phyloP scores from a whole-genome alignment of 2,113 vertebrate genomes.

The Prunella himalayana region DNA sequence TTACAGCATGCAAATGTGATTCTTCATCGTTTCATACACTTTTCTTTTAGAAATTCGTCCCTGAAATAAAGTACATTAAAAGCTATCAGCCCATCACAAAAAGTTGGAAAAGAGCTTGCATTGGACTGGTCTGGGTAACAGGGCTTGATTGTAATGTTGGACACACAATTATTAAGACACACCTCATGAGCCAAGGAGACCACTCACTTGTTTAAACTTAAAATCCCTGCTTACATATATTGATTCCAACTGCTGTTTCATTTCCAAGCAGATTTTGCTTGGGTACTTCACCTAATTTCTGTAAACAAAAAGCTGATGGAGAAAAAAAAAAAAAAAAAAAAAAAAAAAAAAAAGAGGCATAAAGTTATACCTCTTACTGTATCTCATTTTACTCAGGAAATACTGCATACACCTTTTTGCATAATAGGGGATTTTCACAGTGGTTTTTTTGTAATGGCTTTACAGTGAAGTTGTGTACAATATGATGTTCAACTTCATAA shows the following conservation, averaged over 20 bases:
- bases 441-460: slow-evolving; percentile 56
- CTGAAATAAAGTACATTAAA: neutral
- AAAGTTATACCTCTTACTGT: slow-evolving; percentile 25
- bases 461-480: slow-evolving; percentile 49
- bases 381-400: slow-evolving; percentile 63
- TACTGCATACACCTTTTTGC: slow-evolving; percentile 56
- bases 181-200: neutral
- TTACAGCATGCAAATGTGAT: neutral
- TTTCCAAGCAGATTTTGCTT: slow-evolving; percentile 44
- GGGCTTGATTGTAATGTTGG: neutral
- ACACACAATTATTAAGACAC: neutral
- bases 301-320: slow-evolving; percentile 48
- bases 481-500: slow-evolving; percentile 71
- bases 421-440: slow-evolving; percentile 64
- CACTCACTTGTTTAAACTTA: neutral
- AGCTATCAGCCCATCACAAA: neutral
- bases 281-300: slow-evolving; percentile 38
- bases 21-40: neutral
- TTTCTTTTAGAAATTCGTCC: neutral
- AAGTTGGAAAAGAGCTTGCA: neutral
- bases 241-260: neutral
- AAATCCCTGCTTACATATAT: neutral
- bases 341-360: neutral
- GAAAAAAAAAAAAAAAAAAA: neutral
- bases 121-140: neutral